phyloP scores from a whole-genome alignment of 2,888 invertebrate species.

The Theretra japonica region DNA sequence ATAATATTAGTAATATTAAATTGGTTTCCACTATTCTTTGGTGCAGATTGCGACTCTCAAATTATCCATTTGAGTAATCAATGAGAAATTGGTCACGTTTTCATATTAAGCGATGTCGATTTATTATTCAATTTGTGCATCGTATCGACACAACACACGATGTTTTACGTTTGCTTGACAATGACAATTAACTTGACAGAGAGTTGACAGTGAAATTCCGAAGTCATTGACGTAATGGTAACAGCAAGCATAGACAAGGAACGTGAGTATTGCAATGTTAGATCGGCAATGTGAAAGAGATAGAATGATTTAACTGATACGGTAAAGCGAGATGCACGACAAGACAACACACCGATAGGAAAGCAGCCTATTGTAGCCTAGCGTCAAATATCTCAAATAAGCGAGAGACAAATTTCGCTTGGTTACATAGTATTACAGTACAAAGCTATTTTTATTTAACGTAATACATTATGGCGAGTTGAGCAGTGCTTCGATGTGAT shows the following conservation, averaged over 20 bases:
- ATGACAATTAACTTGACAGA: conserved; percentile 5
- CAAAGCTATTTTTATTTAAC: too few species aligned
- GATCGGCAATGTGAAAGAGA: too few species aligned
- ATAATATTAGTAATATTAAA: conserved; percentile 45
- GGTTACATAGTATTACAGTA: too few species aligned
- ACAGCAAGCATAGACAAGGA: background rate
- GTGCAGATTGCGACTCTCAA: conserved; percentile 57
- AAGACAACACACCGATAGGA: too few species aligned
- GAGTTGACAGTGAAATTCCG: background rate
- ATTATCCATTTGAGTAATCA: conserved; percentile 72
- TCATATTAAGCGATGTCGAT: conserved; percentile 30
- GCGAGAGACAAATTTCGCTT: too few species aligned
- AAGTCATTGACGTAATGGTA: background rate
- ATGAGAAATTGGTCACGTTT: conserved; percentile 58
- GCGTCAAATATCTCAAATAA: too few species aligned
- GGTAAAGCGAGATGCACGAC: too few species aligned
- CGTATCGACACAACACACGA: conserved; percentile 31
- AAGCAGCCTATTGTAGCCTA: too few species aligned
- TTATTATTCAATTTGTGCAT: conserved; percentile 31
- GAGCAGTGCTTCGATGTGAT: too few species aligned
- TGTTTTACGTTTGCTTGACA: conserved; percentile 25
- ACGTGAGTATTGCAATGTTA: too few species aligned
- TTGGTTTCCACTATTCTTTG: conserved; percentile 62
- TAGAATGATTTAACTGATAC: too few species aligned
- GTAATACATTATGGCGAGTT: too few species aligned